phyloP scores from a whole-genome alignment of 2,888 invertebrate species.

The Chelonus formosanus region DNA sequence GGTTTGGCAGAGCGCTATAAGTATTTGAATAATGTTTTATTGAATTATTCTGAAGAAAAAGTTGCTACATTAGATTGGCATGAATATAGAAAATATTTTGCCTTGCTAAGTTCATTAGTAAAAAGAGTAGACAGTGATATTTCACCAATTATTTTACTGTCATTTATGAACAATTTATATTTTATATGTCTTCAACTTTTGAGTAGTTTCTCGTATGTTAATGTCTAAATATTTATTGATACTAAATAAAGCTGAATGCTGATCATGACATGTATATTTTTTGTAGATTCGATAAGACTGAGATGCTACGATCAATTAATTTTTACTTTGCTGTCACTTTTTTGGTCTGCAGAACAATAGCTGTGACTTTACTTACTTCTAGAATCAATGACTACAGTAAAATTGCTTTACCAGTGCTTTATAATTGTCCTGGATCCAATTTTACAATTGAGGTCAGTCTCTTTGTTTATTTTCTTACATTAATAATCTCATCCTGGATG shows the following conservation, averaged over 20 bases:
- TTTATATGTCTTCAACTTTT: slow-evolving; percentile 79
- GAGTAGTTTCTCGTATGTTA: slow-evolving; percentile 72
- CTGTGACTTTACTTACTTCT: slow-evolving; percentile 66
- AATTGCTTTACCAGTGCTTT: slow-evolving; percentile 61
- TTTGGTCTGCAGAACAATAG: slow-evolving; percentile 64
- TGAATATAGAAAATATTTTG: slow-evolving; percentile 72
- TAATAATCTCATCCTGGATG: not conserved
- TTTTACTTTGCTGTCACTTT: slow-evolving; percentile 68
- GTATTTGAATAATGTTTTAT: slow-evolving; percentile 68
- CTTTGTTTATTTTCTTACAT: slow-evolving; percentile 1
- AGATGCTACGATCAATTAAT: slow-evolving; percentile 62
- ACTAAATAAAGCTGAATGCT: not conserved
- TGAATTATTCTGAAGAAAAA: slow-evolving; percentile 61
- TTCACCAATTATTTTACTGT: slow-evolving; percentile 72
- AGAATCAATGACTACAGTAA: slow-evolving; percentile 66
- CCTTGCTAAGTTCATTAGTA: slow-evolving; percentile 71
- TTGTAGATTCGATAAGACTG: slow-evolving; percentile 44
- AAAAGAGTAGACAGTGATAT: slow-evolving; percentile 70
- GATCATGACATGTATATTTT: slow-evolving; percentile 4
- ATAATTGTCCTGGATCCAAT: slow-evolving; percentile 63
- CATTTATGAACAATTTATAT: slow-evolving; percentile 76
- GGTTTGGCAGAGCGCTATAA: slow-evolving; percentile 74
- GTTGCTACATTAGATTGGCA: slow-evolving; percentile 67
- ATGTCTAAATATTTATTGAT: not conserved
- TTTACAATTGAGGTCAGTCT: slow-evolving; percentile 64